A percentile compares a stretch with the other conserved stretches of the same genome.
phyloP scores from a whole-genome alignment of 2,888 invertebrate genomes.

The Saturnia japonica region DNA sequence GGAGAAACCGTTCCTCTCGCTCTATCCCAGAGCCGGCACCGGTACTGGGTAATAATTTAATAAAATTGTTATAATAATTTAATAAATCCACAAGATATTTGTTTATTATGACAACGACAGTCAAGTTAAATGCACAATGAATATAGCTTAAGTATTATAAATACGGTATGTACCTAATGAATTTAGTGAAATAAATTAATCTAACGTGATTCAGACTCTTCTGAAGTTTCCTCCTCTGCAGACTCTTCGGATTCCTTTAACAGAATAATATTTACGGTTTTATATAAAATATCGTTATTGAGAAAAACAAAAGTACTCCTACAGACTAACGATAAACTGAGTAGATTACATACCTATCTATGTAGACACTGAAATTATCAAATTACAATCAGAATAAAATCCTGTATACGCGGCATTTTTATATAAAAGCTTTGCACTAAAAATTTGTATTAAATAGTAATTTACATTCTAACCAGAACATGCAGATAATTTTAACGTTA shows the following conservation, averaged over 20 bases:
- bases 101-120: neutral
- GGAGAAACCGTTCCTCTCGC: too few species aligned
- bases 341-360: too few species aligned
- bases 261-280: conserved; percentile 22
- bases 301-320: neutral
- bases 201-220: conserved; percentile 70
- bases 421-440: too few species aligned
- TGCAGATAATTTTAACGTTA: too few species aligned
- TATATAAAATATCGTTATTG: neutral
- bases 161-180: too few species aligned
- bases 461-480: too few species aligned
- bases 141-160: neutral
- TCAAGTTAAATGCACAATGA: neutral
- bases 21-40: too few species aligned
- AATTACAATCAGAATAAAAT: too few species aligned
- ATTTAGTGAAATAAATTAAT: conserved; percentile 29
- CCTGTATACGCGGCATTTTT: too few species aligned
- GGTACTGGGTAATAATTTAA: neutral
- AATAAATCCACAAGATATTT: neutral
- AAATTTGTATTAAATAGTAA: too few species aligned
- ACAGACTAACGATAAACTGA: too few species aligned
- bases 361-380: too few species aligned
- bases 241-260: conserved; percentile 65
- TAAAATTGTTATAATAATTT: neutral
- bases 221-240: conserved; percentile 62